Evolutionary conservation across 2,888 invertebrate species (phyloP), one percentile per base, ranked within the genome.

Genomic region (Xylophagus ater): DNA sequence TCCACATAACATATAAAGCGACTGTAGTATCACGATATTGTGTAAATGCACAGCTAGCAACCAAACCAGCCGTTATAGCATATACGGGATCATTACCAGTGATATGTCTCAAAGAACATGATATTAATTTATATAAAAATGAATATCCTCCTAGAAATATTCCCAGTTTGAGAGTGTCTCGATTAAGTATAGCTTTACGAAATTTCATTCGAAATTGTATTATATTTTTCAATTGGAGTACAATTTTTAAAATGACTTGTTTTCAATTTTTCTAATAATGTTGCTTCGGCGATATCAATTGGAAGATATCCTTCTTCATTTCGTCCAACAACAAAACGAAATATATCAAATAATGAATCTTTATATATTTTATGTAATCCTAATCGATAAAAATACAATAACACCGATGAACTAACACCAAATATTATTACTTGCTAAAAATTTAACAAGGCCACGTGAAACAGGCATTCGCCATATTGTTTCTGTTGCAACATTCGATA

Each of bases 401-500:
- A 58, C 19, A 69, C 55, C 7, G 78, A 70, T 53, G 75, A 70
- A 49, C 76, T 74, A 20, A 58, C 50, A n/a, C 76, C 72, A 60
- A 82, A 83, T 44, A 82, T 74, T 15, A 74, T 61, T 20, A 78
- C 71, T 54, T 79, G 75, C 7, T 44, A 83, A 60, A 13, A 73
- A 71, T 21, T 64, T 66, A 18, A 78, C 70, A 53, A 74, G 69
- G 37, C 76, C 74, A 44, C 82, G 67, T 24, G 72, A 68, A 20
- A 72, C 69, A 4, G 75, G 72, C 78, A 84, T 82, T 48, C 74
- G 72, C 69, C 79, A 86, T 15, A 82, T 56, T 1, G 83, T 78
- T 65, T 86, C 86, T 2, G 83, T 80, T 3, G 85, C 85, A 64
- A 87, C 76, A 67, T 88, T 88, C 28, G 83, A 77, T 15, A 87